phyloP scores from a whole-genome alignment of 2,888 invertebrate species.

The Acheta domesticus region DNA sequence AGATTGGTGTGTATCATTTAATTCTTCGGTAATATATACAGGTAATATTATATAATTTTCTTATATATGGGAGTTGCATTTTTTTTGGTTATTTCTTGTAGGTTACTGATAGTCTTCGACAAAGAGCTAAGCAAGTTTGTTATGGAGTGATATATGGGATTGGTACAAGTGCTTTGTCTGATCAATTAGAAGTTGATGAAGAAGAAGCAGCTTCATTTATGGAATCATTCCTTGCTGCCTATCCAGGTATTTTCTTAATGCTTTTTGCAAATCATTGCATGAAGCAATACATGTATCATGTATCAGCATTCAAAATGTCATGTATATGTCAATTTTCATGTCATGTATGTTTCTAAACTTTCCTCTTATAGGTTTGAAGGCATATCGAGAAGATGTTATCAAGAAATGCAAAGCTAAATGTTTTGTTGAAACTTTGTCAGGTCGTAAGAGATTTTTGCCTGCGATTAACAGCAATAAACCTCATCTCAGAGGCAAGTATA shows the following conservation, averaged over 20 bases:
- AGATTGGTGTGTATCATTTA: no score
- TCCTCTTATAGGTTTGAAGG: constrained; percentile 52
- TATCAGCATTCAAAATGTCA: no score
- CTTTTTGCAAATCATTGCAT: no score
- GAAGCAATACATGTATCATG: no score
- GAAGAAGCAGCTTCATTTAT: constrained; percentile 76
- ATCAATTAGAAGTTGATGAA: constrained; percentile 73
- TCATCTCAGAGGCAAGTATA: constrained; percentile 57
- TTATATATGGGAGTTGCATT: background rate
- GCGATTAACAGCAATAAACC: constrained; percentile 63
- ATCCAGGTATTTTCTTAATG: constrained; percentile 51
- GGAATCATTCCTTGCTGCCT: constrained; percentile 74
- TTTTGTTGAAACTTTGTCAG: constrained; percentile 79
- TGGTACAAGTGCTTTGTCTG: constrained; percentile 77
- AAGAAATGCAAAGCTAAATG: constrained; percentile 66
- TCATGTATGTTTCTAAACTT: no score
- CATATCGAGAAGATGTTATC: constrained; percentile 58
- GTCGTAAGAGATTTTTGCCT: constrained; percentile 74
- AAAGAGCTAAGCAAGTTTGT: constrained; percentile 87
- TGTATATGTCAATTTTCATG: no score
- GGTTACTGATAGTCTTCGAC: constrained; percentile 74
- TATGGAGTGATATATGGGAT: constrained; percentile 98
- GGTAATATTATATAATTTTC: no score
- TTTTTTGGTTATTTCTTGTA: constrained; percentile 41
- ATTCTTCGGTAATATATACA: no score